A percentile compares a stretch with the other conserved stretches of the same genome.
Conservation (phyloP, 2,113 vertebrate genomes). For the Mionectes macconnelli region DNA sequence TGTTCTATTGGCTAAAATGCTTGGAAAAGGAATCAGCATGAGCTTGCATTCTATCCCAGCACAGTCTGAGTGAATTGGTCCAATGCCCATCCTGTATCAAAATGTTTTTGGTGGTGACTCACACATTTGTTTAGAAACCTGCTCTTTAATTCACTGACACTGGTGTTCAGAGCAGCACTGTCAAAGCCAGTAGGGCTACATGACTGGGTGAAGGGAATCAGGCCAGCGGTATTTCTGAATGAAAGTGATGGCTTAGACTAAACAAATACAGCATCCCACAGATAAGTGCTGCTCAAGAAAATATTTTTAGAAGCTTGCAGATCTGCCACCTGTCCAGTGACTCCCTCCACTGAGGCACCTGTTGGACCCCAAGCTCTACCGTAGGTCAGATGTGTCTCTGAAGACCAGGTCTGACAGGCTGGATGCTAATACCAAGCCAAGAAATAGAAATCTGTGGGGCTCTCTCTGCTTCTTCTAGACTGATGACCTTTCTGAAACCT, state of each 20-base stretch:
- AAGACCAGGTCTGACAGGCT: conserved; percentile 68
- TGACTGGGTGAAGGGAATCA: not conserved
- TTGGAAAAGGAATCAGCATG: not conserved
- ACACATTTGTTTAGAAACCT: not conserved
- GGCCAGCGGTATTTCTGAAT: not conserved
- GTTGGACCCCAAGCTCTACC: not conserved
- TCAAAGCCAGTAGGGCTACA: not conserved
- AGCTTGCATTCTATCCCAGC: not conserved
- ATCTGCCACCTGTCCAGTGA: not conserved
- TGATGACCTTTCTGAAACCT: conserved; percentile 69
- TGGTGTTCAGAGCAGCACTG: not conserved
- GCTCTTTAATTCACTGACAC: not conserved
- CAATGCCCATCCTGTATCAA: not conserved
- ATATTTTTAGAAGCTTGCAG: not conserved
- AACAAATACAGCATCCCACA: not conserved
- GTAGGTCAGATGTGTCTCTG: conserved; percentile 62
- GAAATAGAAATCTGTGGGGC: not conserved
- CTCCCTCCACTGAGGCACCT: not conserved
- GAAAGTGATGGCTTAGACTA: not conserved
- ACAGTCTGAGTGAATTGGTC: not conserved
- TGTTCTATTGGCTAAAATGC: not conserved
- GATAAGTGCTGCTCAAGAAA: not conserved
- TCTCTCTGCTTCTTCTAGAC: conserved; percentile 9
- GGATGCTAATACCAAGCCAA: conserved; percentile 21
- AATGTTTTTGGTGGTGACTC: rapidly evolving